These are phyloP conservation scores for Alouatta palliata DNA, from an alignment of 2,113 vertebrate species.

Conservation along the genomic window DNA sequence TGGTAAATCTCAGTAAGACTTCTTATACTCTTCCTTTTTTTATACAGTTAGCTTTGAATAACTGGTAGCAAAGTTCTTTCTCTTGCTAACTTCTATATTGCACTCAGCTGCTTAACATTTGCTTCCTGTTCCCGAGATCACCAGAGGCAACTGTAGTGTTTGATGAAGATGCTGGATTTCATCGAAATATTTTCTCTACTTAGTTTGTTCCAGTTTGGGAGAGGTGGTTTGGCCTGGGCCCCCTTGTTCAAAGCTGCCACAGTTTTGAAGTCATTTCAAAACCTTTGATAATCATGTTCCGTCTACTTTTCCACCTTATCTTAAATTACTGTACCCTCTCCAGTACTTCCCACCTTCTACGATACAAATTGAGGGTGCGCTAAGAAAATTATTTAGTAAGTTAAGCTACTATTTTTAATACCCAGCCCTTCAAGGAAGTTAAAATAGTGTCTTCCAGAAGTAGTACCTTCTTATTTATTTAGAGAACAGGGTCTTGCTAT, in stretches of 20 bases:
- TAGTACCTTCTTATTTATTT: not conserved
- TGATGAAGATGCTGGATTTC: slow-evolving; percentile 28
- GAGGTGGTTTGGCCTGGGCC: not conserved
- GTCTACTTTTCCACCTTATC: not conserved
- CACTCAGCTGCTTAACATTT: slow-evolving; percentile 10
- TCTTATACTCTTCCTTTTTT: not conserved
- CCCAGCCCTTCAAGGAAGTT: not conserved
- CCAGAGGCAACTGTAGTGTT: not conserved
- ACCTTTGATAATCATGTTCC: not conserved
- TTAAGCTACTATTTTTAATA: not conserved
- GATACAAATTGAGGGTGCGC: slow-evolving; percentile 2
- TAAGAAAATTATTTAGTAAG: slow-evolving; percentile 19
- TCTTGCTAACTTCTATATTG: not conserved
- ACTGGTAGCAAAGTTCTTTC: not conserved
- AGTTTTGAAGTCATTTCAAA: slow-evolving; percentile 45
- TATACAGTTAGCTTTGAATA: slow-evolving; percentile 35
- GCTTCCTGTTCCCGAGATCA: not conserved
- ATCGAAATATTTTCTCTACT: not conserved
- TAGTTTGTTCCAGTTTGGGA: slow-evolving; percentile 27
- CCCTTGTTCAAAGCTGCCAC: not conserved
- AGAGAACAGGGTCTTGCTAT: not conserved
- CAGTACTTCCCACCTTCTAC: not conserved
- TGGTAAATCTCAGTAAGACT: slow-evolving; percentile 17
- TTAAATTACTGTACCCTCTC: not conserved
- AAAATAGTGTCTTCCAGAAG: slow-evolving; percentile 23